phyloP scores from a whole-genome alignment of 2,113 vertebrate species.

The Onychostoma macrolepis region DNA sequence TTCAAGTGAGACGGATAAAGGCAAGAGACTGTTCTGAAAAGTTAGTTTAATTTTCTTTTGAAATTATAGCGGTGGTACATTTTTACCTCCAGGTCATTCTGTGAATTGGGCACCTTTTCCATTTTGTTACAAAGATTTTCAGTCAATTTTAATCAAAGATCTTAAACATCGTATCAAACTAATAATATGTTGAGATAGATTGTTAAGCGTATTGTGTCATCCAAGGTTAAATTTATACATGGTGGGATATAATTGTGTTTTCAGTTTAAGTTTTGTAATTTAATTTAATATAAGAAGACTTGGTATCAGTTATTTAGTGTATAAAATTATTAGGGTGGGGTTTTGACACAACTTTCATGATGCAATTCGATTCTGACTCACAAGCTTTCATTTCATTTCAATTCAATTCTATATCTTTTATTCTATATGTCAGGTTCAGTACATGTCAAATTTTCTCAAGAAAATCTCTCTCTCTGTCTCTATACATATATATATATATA shows the following conservation, averaged over 20 bases:
- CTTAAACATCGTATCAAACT: not conserved
- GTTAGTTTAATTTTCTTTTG: slow-evolving; percentile 2
- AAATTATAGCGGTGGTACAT: not conserved
- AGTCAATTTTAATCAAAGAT: not conserved
- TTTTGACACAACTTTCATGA: too few relatives aligned
- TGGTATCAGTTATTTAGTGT: not conserved
- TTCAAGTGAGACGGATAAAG: not conserved
- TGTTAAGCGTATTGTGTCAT: not conserved
- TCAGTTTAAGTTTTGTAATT: not conserved
- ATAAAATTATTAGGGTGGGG: not conserved
- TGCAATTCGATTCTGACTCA: too few relatives aligned
- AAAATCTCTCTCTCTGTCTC: too few relatives aligned
- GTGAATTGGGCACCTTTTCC: not conserved
- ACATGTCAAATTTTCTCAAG: too few relatives aligned
- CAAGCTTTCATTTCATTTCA: too few relatives aligned
- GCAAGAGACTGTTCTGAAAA: slow-evolving; percentile 1
- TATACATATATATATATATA: too few relatives aligned
- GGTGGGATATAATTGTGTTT: not conserved
- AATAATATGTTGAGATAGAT: not conserved
- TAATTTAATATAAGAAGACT: not conserved
- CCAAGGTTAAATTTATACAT: not conserved
- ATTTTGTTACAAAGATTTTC: too few relatives aligned
- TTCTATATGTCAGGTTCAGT: too few relatives aligned
- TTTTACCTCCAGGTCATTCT: not conserved
- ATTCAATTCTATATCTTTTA: too few relatives aligned